These are phyloP conservation scores for Channa argus DNA, from an alignment of 2,113 vertebrate species.

Conservation along the genomic window DNA sequence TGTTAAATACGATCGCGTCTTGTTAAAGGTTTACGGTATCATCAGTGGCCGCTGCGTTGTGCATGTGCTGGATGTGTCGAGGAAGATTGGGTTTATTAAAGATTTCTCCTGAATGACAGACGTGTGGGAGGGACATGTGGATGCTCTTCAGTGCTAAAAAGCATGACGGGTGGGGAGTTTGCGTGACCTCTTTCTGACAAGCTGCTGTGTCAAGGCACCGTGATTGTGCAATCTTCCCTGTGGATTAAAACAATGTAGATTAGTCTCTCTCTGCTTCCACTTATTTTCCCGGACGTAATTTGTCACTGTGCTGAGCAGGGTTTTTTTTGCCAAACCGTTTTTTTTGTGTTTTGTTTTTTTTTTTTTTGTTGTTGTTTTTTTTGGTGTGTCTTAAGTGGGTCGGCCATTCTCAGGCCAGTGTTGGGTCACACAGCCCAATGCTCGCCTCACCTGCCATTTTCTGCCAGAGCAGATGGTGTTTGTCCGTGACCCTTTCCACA, in stretches of 20 bases:
- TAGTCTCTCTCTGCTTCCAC: constrained; percentile 22
- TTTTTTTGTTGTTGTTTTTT: constrained; percentile 51
- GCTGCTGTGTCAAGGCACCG: constrained; percentile 70
- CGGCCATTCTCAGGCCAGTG: background rate
- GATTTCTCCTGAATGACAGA: constrained; percentile 47
- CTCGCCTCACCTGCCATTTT: constrained; percentile 67
- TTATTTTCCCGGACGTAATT: constrained; percentile 19
- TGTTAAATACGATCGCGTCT: constrained; percentile 25
- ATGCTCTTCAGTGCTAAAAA: constrained; percentile 72
- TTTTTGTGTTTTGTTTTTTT: constrained; percentile 33
- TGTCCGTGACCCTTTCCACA: constrained; percentile 62
- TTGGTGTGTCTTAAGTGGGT: background rate
- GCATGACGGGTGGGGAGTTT: constrained; percentile 70
- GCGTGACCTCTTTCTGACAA: constrained; percentile 72
- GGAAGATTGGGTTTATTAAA: constrained; percentile 36
- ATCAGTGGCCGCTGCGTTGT: constrained; percentile 6
- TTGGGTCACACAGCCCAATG: constrained; percentile 11
- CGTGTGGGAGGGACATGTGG: constrained; percentile 71
- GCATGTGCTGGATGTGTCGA: constrained; percentile 2
- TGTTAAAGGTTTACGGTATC: constrained; percentile 1
- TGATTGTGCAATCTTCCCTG: constrained; percentile 67
- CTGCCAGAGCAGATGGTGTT: constrained; percentile 67
- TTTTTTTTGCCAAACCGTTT: constrained; percentile 33
- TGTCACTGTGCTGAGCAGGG: constrained; percentile 22
- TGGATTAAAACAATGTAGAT: constrained; percentile 77